Base-by-base conservation (phyloP, 2,113 vertebrate species). In the Lophura nycthemera region DNA sequence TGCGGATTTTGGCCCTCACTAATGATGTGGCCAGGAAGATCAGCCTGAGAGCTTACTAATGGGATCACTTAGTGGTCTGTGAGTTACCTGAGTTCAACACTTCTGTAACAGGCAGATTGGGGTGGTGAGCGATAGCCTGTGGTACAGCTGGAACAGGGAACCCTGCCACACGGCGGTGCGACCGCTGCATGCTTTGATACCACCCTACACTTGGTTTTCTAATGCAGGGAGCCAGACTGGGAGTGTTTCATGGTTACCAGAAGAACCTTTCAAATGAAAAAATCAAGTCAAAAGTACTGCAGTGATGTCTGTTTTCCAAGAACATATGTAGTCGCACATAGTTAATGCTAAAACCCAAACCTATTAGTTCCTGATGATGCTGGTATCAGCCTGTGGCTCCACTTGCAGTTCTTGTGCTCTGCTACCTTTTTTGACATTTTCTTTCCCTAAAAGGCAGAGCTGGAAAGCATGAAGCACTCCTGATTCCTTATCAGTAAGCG, bases 401-500 rank as follows among this genome's bases (percentile, higher is more conserved):
- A 94, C 87, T 87, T 88, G 95, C 40, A 9, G 85, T 93, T 96
- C 86, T 96, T 76, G 67, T 91, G 94, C 94, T 97, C 95, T 3
- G 1, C 74, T 94, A 69, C 43, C 36, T 70, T 92, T 95, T 97
- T 89, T 93, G 96, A 73, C 12, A 1, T 95, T 84, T 94, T 93
- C 72, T 95, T 97, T 95, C 91, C 91, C 92, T 92, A 66, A 96
- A 87, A 94, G 56, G 59, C 86, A 87, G 67, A 90, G 72, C 77
- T 97, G 96, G 96, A 97, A 97, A 96, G 93, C 92, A 97, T 97
- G 90, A 97, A 96, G 95, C 96, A 95, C 95, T 97, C 94, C 97
- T 77, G 27, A 95, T 93, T 95, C 93, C 74, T 92, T 83, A 77
- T 93, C 87, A 95, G 24, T 85, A 83, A 92, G 91, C 22, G 1